A percentile compares a stretch with the other conserved stretches of the same genome.
phyloP scores from a whole-genome alignment of 2,888 invertebrate species.

The Melanophora roralis region DNA sequence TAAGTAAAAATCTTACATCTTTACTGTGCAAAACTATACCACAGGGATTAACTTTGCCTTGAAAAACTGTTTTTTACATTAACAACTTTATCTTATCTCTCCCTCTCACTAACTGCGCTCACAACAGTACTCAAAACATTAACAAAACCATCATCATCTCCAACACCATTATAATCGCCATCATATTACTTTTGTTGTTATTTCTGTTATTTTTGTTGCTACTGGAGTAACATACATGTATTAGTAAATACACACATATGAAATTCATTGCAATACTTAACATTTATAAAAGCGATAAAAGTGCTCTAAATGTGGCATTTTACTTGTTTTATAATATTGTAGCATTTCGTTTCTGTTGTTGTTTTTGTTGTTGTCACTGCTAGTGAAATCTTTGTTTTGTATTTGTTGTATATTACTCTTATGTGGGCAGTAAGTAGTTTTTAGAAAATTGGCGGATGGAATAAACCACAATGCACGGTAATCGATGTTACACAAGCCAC shows the following conservation, averaged over 20 bases:
- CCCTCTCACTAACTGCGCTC: background rate
- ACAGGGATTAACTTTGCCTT: too few relatives aligned
- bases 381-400: background rate
- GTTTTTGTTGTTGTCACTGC: background rate
- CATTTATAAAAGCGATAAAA: slow-evolving; percentile 57
- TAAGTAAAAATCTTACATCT: too few relatives aligned
- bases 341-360: slow-evolving; percentile 6
- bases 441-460: slow-evolving; percentile 40
- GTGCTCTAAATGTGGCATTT: slow-evolving; percentile 52
- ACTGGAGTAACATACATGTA: too few relatives aligned
- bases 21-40: too few relatives aligned
- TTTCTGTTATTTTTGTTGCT: slow-evolving; percentile 3
- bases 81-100: slow-evolving; percentile 2
- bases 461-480: slow-evolving; percentile 50
- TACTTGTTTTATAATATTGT: slow-evolving; percentile 28
- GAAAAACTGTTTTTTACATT: background rate
- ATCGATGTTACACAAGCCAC: slow-evolving; percentile 53
- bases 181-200: slow-evolving; percentile 32
- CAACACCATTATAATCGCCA: slow-evolving; percentile 21
- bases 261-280: slow-evolving; percentile 59
- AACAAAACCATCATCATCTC: slow-evolving; percentile 32
- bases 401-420: background rate
- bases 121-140: background rate
- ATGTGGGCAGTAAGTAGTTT: slow-evolving; percentile 28
- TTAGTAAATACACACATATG: too few relatives aligned